Base-by-base conservation (phyloP, 2,888 invertebrate genomes). In the Venustoraphidia nigricollis region DNA sequence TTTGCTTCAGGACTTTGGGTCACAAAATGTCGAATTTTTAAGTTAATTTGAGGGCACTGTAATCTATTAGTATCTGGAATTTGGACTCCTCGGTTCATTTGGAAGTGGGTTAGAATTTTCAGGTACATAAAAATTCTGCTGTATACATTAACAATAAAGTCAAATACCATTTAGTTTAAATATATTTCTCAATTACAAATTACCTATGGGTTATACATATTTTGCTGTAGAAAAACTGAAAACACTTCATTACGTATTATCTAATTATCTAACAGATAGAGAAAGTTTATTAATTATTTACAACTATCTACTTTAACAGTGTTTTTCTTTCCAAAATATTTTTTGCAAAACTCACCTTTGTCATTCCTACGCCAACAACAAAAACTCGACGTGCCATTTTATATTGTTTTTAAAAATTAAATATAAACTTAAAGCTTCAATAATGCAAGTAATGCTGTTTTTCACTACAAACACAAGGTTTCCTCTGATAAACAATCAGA, bases 281-380 rank as follows among this genome's bases (percentile, higher is more conserved):
- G 41, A 34, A 39, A 36, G 27, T 42, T 14, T 39, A 34, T 35
- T 43, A 11, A 36, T 37, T 37, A n/a, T 9, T 14, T 17, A 34
- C 34, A 36, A 8, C 34, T 10, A 39, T 14, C n/a, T 8, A 27
- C 37, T 10, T 13, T 37, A 13, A 46, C 10, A 3, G 11, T 9
- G 9, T 11, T 37, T 14, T 34, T 14, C n/a, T 46, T 37, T 13
- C 11, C 14, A 11, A 49, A 50, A 40, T 39, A 14, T 42, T 13
- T 50, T 5, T 27, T 5, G n/a, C 34, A 42, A 35, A 41, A 62
- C 59, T 63, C 70, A 81, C 82, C 73, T 94, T 94, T 53, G 95
- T 95, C 95, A 96, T 96, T 53, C 95, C 95, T 56, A 95, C 94
- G 54, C 96, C 96, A 59, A 95, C 78, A 47, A 95, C 92, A 67